Percentiles rank a stretch among this genome's conserved stretches.
These are phyloP conservation scores for Chinchilla lanigera DNA, from an alignment of 2,113 vertebrate species.

Conservation along the genomic window DNA sequence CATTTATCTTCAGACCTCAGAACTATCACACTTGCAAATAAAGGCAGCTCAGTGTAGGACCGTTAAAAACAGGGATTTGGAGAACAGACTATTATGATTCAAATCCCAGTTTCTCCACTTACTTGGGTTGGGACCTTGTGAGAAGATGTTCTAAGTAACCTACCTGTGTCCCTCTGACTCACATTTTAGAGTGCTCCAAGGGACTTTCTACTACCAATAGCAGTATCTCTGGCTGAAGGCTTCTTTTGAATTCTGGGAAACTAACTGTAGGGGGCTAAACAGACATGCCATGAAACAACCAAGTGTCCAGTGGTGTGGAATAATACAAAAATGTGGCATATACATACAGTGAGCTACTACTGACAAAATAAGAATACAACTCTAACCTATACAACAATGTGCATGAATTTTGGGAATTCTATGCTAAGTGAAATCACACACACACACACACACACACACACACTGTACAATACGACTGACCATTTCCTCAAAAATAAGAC, in stretches of 20 bases:
- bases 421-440: slow-evolving; percentile 33
- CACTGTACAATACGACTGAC: not conserved
- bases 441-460: slow-evolving; percentile 2
- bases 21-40: not conserved
- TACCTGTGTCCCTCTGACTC: not conserved
- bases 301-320: not conserved
- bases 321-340: not conserved
- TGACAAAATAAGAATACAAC: slow-evolving; percentile 26
- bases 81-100: slow-evolving; percentile 1
- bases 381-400: not conserved
- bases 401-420: slow-evolving; percentile 10
- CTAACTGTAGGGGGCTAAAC: not conserved
- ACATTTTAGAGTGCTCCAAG: not conserved
- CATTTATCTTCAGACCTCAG: not conserved
- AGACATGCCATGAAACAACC: not conserved
- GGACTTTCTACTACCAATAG: not conserved
- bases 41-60: not conserved
- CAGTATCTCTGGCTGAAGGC: not conserved
- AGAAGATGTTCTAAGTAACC: not conserved
- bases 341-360: not conserved
- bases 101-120: slow-evolving; percentile 43
- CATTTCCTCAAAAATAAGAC: not conserved
- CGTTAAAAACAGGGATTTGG: slow-evolving; percentile 26
- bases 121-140: not conserved
- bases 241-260: slow-evolving; percentile 46